These are phyloP conservation scores for Chiropotes sagulatus DNA, from an alignment of 2,797 vertebrate genomes.

Conservation along the genomic window DNA sequence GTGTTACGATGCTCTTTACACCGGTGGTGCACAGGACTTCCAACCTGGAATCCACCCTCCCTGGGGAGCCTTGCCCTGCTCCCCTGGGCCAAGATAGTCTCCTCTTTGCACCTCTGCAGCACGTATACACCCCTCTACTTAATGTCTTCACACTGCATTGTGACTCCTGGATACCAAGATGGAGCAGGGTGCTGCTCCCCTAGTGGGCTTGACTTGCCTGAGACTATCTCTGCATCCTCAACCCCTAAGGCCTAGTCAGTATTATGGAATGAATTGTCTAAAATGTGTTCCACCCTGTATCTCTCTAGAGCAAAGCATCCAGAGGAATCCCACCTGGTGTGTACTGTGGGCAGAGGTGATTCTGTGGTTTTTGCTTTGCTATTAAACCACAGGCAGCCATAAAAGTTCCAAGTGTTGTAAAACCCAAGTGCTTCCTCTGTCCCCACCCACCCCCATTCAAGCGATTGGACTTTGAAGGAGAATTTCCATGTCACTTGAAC, in stretches of 20 bases:
- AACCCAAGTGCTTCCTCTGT: not conserved
- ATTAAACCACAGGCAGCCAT: not conserved
- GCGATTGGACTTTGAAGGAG: not conserved
- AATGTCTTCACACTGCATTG: not conserved
- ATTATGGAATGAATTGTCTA: not conserved
- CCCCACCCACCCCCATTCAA: too few species aligned
- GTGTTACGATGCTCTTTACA: not conserved
- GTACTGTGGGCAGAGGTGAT: not conserved
- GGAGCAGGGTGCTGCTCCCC: not conserved
- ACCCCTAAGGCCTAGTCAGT: not conserved
- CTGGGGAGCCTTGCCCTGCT: not conserved
- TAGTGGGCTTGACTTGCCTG: not conserved
- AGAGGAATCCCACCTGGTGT: not conserved
- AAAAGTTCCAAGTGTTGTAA: not conserved
- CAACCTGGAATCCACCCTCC: not conserved
- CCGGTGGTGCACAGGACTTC: not conserved
- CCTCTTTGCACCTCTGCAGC: not conserved
- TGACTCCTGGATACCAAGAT: not conserved
- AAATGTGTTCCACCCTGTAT: not conserved
- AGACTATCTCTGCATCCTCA: not conserved
- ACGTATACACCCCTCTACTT: fast-evolving
- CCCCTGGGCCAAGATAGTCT: not conserved
- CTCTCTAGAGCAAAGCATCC: not conserved
- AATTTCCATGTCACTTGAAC: fast-evolving
- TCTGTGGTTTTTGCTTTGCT: not conserved